These are phyloP conservation scores for Aproaerema taeniolella DNA, from an alignment of 2,888 invertebrate genomes.

Conservation along the genomic window DNA sequence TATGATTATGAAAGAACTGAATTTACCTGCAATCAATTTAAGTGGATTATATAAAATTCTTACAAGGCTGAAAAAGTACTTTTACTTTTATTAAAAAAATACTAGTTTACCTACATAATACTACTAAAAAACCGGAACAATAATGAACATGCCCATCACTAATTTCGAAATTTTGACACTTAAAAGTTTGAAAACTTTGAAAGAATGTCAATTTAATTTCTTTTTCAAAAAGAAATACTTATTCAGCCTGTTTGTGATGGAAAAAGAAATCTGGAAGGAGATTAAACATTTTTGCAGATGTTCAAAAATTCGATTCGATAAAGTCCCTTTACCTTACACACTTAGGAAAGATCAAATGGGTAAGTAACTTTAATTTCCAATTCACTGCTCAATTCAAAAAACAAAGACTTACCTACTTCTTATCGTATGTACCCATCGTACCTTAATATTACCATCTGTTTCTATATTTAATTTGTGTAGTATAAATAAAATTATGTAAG, in stretches of 20 bases:
- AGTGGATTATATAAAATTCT: no score
- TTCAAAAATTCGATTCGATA: no score
- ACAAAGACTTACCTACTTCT: no score
- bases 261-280: conserved; percentile 2
- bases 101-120: no score
- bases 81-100: no score
- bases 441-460: neutral
- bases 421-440: neutral
- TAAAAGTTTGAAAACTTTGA: conserved; percentile 13
- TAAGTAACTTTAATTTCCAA: neutral
- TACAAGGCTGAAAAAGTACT: no score
- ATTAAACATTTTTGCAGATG: neutral
- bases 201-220: conserved; percentile 14
- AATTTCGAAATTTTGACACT: conserved; percentile 35
- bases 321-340: neutral
- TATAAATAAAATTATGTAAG: neutral
- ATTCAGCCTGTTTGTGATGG: conserved; percentile 1
- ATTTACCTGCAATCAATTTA: no score
- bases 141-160: conserved; percentile 35
- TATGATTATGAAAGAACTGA: no score
- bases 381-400: no score
- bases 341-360: neutral
- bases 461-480: no score
- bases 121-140: conserved; percentile 11
- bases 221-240: conserved; percentile 17